Percentiles rank a stretch among this genome's conserved stretches.
phyloP scores from a whole-genome alignment of 92 coral and sea anemone genomes.

The Pocillopora meandrina region DNA sequence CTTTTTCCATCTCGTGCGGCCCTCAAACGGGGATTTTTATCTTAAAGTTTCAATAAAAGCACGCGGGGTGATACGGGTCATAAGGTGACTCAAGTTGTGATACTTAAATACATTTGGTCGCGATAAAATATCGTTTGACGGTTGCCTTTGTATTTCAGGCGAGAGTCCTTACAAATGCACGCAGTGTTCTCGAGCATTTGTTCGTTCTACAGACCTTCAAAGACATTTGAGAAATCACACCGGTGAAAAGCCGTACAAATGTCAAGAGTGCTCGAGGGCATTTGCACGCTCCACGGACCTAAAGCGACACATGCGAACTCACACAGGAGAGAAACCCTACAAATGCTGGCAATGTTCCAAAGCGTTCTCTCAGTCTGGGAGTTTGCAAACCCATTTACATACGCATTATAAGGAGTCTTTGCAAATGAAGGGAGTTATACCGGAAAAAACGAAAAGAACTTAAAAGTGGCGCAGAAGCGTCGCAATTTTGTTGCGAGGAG shows the following conservation, averaged over 20 bases:
- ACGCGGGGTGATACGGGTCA: too few species aligned
- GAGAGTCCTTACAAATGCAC: slow-evolving; percentile 99
- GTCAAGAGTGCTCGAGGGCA: slow-evolving; percentile 94
- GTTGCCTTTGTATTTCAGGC: slow-evolving; percentile 53
- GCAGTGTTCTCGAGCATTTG: slow-evolving; percentile 99
- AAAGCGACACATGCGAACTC: slow-evolving; percentile 97
- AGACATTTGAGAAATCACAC: slow-evolving; percentile 97
- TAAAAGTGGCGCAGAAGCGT: slow-evolving; percentile 2
- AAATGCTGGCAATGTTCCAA: slow-evolving; percentile 99
- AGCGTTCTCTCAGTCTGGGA: slow-evolving; percentile 98
- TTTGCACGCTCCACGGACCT: slow-evolving; percentile 99
- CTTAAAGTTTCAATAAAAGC: too few species aligned
- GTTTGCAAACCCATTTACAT: slow-evolving; percentile 93
- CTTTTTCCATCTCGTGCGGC: too few species aligned
- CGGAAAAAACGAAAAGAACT: slow-evolving; percentile 57
- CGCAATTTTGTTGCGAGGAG: neutral
- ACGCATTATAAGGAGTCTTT: slow-evolving; percentile 94
- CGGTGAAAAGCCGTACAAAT: slow-evolving; percentile 97
- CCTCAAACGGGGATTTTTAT: too few species aligned
- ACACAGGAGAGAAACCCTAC: slow-evolving; percentile 97
- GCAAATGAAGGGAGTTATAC: slow-evolving; percentile 87
- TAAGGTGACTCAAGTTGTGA: too few species aligned
- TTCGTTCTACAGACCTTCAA: slow-evolving; percentile 99
- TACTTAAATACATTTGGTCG: too few species aligned
- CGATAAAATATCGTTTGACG: too few species aligned